These are phyloP conservation scores for Drosophila neutralis DNA, from an alignment of 2,888 invertebrate genomes.

Conservation along the genomic window DNA sequence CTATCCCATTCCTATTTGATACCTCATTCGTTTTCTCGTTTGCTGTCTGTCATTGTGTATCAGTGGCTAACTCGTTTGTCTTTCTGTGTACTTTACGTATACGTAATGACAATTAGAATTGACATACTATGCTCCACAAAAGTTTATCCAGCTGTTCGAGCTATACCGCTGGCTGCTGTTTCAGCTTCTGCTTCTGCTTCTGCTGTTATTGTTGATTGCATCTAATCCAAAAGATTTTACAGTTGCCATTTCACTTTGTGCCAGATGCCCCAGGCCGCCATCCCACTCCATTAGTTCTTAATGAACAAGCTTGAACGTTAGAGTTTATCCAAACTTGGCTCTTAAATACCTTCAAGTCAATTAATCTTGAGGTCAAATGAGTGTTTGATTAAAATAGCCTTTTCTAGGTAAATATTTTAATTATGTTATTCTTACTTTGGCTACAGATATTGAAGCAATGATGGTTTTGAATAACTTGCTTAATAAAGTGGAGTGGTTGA, in stretches of 20 bases:
- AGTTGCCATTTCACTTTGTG: slow-evolving; percentile 50
- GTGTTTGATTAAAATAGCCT: neutral
- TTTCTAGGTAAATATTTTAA: neutral
- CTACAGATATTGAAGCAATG: neutral
- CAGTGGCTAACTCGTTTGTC: slow-evolving; percentile 80
- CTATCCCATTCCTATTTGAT: neutral
- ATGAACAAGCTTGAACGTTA: slow-evolving; percentile 61
- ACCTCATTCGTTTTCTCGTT: slow-evolving; percentile 57
- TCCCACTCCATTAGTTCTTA: slow-evolving; percentile 52
- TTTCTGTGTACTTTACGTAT: slow-evolving; percentile 78
- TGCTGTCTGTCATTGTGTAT: slow-evolving; percentile 71
- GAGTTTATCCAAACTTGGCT: slow-evolving; percentile 23
- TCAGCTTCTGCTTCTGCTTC: slow-evolving; percentile 9
- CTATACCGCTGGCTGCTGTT: slow-evolving; percentile 34
- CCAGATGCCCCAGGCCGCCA: slow-evolving; percentile 2
- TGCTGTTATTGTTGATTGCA: slow-evolving; percentile 79
- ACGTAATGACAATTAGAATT: slow-evolving; percentile 81
- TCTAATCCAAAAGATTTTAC: slow-evolving; percentile 78
- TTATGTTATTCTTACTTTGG: neutral
- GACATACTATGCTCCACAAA: slow-evolving; percentile 67
- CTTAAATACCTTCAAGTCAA: slow-evolving; percentile 48
- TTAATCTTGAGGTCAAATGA: slow-evolving; percentile 12
- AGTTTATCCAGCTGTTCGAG: slow-evolving; percentile 61
- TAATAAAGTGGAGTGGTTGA: neutral
- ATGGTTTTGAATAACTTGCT: neutral